These are phyloP conservation scores for Vandiemenella viatica DNA, from an alignment of 2,888 invertebrate species.

Conservation along the genomic window DNA sequence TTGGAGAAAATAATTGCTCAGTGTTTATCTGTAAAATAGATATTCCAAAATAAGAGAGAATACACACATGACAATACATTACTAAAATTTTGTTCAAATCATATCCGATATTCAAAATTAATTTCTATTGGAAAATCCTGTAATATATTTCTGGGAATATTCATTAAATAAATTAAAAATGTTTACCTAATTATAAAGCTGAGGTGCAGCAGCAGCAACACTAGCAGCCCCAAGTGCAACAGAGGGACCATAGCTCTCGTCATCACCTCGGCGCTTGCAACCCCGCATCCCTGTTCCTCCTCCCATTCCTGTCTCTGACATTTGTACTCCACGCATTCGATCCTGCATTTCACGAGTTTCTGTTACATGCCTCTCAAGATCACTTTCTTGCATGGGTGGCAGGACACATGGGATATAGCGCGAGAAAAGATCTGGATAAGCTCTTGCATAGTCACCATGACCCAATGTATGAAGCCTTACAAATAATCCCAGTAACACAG, in stretches of 20 bases:
- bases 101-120: too few relatives aligned
- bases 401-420: slow-evolving; percentile 14
- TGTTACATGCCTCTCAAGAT: slow-evolving; percentile 12
- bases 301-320: neutral
- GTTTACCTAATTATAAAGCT: neutral
- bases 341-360: slow-evolving; percentile 12
- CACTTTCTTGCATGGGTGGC: slow-evolving; percentile 14
- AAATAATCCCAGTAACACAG: slow-evolving; percentile 11
- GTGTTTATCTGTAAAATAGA: too few relatives aligned
- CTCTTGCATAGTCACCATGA: slow-evolving; percentile 10
- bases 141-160: too few relatives aligned
- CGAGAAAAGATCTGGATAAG: slow-evolving; percentile 14
- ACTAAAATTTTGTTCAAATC: too few relatives aligned
- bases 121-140: too few relatives aligned
- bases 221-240: too few relatives aligned
- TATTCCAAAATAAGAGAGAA: too few relatives aligned
- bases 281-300: slow-evolving; percentile 2
- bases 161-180: too few relatives aligned
- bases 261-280: slow-evolving; percentile 13
- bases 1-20: too few relatives aligned
- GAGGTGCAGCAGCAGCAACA: neutral
- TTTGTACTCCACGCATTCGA: slow-evolving; percentile 2
- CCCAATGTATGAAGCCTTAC: slow-evolving; percentile 12
- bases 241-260: slow-evolving; percentile 13
- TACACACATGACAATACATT: too few relatives aligned